Percentiles rank a stretch among this genome's conserved stretches.
These are phyloP conservation scores for Slavum lentiscoides DNA, from an alignment of 2,888 invertebrate genomes.

Conservation along the genomic window DNA sequence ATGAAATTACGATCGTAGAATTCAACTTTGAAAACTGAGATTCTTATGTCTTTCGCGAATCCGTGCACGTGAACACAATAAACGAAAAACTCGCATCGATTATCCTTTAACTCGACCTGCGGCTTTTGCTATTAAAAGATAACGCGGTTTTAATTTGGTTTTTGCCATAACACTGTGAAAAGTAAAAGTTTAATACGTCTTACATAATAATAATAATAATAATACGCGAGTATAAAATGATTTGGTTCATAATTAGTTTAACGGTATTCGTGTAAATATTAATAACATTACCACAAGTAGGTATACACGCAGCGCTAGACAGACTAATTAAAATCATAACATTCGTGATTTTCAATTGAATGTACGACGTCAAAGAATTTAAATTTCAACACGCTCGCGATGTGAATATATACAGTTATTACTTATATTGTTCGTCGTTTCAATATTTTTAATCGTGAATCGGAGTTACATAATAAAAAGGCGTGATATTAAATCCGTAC, in stretches of 20 bases:
- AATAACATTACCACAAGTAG: too few relatives aligned
- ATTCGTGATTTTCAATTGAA: neutral
- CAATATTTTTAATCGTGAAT: neutral
- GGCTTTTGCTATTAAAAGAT: neutral
- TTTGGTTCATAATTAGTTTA: too few relatives aligned
- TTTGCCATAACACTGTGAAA: neutral
- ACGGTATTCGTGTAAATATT: too few relatives aligned
- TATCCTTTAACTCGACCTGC: neutral
- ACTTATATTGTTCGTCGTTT: too few relatives aligned
- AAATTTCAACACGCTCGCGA: neutral
- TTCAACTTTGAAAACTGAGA: neutral
- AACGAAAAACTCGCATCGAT: neutral
- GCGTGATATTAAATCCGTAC: neutral
- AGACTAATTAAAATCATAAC: too few relatives aligned
- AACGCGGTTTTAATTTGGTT: neutral
- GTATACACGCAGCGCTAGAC: too few relatives aligned
- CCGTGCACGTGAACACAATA: slow-evolving; percentile 7
- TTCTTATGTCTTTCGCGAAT: slow-evolving; percentile 10
- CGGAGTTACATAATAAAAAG: neutral
- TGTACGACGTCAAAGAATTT: neutral
- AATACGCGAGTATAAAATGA: too few relatives aligned
- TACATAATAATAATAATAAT: too few relatives aligned
- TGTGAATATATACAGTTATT: neutral
- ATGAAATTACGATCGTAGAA: neutral
- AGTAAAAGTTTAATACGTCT: too few relatives aligned